Evolutionary conservation across 2,797 vertebrate species (phyloP).

Genomic region (Pipistrellus nathusii): DNA sequence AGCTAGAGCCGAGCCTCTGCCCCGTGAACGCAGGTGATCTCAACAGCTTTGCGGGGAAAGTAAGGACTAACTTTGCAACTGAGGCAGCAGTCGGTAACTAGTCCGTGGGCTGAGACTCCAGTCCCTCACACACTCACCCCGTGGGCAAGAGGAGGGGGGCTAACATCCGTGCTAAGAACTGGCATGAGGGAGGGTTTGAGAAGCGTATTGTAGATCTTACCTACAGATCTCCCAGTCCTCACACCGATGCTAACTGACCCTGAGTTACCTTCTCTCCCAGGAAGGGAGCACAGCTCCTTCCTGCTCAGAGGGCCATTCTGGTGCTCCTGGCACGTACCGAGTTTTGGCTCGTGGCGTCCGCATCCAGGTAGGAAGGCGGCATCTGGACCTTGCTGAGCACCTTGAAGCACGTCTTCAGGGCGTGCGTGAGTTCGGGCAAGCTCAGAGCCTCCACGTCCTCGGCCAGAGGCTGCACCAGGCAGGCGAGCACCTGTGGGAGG

Average conservation of each 20-base stretch:
- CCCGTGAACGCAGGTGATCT: too few relatives aligned
- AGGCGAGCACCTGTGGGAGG: constrained; percentile 95
- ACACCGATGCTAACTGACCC: not conserved
- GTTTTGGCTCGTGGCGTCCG: constrained; percentile 85
- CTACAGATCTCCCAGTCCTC: fast-evolving
- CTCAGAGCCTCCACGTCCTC: constrained; percentile 89
- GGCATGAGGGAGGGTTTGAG: not conserved
- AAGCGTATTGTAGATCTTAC: too few relatives aligned
- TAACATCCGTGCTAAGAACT: not conserved
- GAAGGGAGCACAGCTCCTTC: not conserved
- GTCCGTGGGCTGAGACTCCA: too few relatives aligned
- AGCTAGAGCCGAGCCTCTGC: too few relatives aligned
- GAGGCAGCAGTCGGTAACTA: too few relatives aligned
- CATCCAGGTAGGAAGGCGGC: constrained; percentile 95
- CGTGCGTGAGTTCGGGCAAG: constrained; percentile 93
- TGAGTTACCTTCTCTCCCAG: not conserved
- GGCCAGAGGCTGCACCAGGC: constrained; percentile 91
- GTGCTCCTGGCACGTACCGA: constrained; percentile 77
- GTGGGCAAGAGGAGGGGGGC: fast-evolving
- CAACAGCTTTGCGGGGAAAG: not conserved
- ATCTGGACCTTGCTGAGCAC: constrained; percentile 98
- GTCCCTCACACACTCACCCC: too few relatives aligned
- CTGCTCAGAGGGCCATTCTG: fast-evolving
- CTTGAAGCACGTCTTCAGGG: constrained; percentile 95
- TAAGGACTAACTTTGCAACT: not conserved